Percentiles rank a stretch among this genome's conserved stretches.
These are phyloP conservation scores for Falco rusticolus DNA, from an alignment of 2,797 vertebrate genomes.

Conservation along the genomic window DNA sequence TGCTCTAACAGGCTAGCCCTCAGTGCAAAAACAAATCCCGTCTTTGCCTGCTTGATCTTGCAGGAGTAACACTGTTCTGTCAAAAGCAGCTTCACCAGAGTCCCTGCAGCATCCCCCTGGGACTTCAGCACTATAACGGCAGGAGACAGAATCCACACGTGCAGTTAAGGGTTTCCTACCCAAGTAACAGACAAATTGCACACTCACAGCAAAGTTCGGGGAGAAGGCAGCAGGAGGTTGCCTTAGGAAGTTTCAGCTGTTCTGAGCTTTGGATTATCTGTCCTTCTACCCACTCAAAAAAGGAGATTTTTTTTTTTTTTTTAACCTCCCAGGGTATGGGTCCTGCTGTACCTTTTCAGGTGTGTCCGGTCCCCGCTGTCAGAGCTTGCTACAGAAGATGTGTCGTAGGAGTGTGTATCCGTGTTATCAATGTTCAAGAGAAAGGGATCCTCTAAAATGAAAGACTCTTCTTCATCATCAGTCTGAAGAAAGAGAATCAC, in stretches of 20 bases:
- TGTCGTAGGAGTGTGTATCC: conserved; percentile 94
- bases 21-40: not conserved
- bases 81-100: too few species aligned
- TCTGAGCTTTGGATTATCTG: not conserved
- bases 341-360: conserved; percentile 82
- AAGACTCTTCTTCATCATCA: conserved; percentile 95
- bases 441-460: conserved; percentile 92
- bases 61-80: not conserved
- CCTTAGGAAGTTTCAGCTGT: not conserved
- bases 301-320: not conserved
- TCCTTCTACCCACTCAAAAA: not conserved
- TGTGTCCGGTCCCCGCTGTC: conserved; percentile 95
- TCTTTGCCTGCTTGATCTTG: not conserved
- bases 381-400: conserved; percentile 95
- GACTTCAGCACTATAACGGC: not conserved
- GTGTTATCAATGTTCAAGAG: conserved; percentile 90
- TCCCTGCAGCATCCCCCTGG: not conserved
- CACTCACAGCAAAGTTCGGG: not conserved
- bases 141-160: not conserved
- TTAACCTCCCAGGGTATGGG: not conserved
- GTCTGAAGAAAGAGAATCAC: conserved; percentile 76
- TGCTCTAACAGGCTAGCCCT: not conserved
- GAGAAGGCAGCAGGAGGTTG: not conserved
- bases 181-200: not conserved
- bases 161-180: too few species aligned